Conservation (phyloP, 2,113 vertebrate species). For the Proterorhinus semilunaris region DNA sequence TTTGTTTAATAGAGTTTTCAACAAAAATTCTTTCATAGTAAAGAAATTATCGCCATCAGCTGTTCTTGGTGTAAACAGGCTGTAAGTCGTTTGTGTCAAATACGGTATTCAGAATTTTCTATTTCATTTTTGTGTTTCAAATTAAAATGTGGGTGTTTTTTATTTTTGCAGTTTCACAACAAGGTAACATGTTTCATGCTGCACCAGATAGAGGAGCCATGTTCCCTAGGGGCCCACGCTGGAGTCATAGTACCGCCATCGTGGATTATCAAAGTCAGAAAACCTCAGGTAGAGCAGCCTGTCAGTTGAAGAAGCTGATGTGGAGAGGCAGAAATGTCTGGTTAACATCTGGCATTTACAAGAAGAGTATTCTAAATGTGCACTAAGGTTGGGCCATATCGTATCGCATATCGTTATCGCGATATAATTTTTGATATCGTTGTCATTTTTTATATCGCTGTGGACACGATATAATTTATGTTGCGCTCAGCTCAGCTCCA, state of each 20-base stretch:
- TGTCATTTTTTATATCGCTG: too few species aligned
- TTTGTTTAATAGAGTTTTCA: constrained; percentile 86
- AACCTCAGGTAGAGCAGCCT: constrained; percentile 84
- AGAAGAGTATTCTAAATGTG: constrained; percentile 6
- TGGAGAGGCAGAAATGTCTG: constrained; percentile 31
- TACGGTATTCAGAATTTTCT: background rate
- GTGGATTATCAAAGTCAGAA: constrained; percentile 99
- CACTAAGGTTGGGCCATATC: too few species aligned
- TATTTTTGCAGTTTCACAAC: constrained; percentile 88
- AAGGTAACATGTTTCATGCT: constrained; percentile 99
- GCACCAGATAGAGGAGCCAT: constrained; percentile 97
- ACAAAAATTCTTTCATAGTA: constrained; percentile 98
- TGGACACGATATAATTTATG: too few species aligned
- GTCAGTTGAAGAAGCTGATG: constrained; percentile 37
- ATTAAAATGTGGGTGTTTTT: background rate
- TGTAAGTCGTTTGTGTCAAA: constrained; percentile 74
- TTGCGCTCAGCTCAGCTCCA: too few species aligned
- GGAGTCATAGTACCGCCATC: constrained; percentile 95
- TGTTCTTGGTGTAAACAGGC: constrained; percentile 99
- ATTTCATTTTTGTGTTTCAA: background rate
- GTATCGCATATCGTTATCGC: too few species aligned
- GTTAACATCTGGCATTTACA: constrained; percentile 41
- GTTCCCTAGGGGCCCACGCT: constrained; percentile 92
- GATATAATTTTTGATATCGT: too few species aligned
- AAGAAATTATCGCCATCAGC: constrained; percentile 98